Conservation (phyloP, 2,888 invertebrate species). For the Eristalinus aeneus region DNA sequence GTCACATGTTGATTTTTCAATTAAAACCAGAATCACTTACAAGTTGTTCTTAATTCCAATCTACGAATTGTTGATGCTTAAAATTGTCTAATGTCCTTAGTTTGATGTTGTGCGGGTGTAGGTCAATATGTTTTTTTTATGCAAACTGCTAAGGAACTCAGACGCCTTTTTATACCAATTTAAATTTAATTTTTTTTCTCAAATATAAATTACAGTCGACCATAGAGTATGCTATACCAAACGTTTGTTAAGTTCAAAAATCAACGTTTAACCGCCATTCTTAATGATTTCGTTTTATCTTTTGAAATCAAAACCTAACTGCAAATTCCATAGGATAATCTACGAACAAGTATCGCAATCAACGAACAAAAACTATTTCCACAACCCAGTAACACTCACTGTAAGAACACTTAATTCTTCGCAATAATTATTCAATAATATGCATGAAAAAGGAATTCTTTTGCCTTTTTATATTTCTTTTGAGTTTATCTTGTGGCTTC, state of each 20-base stretch:
- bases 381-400: conserved; percentile 8
- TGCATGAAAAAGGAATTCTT: conserved; percentile 45
- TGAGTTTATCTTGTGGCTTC: neutral
- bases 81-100: too few species aligned
- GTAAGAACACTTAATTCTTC: conserved; percentile 27
- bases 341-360: conserved; percentile 15
- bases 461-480: conserved; percentile 26
- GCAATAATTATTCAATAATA: conserved; percentile 65
- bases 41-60: too few species aligned
- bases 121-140: too few species aligned
- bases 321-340: conserved; percentile 34
- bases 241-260: conserved; percentile 38
- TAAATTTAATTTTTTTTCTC: too few species aligned
- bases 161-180: too few species aligned
- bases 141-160: too few species aligned
- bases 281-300: conserved; percentile 49
- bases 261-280: conserved; percentile 40
- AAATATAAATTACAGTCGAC: too few species aligned
- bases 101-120: too few species aligned
- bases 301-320: conserved; percentile 57
- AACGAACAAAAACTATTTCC: conserved; percentile 16
- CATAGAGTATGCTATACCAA: conserved; percentile 36
- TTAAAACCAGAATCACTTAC: too few species aligned
- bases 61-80: too few species aligned
- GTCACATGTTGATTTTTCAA: too few species aligned